Base-by-base conservation (phyloP, 2,797 vertebrate genomes). In the Poecilia velifera region DNA sequence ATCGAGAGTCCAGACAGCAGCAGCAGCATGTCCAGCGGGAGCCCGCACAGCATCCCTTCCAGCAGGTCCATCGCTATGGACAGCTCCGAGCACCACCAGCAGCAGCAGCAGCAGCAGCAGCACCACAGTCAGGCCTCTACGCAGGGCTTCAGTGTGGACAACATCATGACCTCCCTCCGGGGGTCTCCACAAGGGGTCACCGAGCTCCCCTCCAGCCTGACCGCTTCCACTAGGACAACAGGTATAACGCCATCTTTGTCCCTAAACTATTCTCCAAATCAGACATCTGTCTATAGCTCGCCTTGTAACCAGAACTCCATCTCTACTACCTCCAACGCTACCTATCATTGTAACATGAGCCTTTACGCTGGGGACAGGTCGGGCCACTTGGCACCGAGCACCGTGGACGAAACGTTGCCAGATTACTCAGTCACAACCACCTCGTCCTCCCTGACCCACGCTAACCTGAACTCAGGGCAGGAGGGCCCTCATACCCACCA, bases 291-390 rank as follows among this genome's bases (percentile, higher is more conserved):
- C 83, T 98, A 98, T 92, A 96, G 96, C 80, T 96, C 98, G 12
- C 96, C 97, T 45, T 98, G 98, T 92, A 96, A 96, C 93, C 98
- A 98, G 85, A 97, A 96, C 95, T 93, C 95, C 36, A 93, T 95
- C 91, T 95, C 96, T 84, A 94, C 96, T 81, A 96, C 95, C 93
- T 95, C 96, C 91, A 96, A 96, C 70, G 94, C 96, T 10, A 98
- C 97, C 92, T 99, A 99, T 91, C 97, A 99, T 91, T 99, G 98
- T 92, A 99, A 98, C 93, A 96, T 99, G 98, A 99, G 97, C 87
- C 94, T 99, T 76, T 99, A 99, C 91, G 97, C 97, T 5, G 97
- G 97, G 62, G 98, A 98, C 92, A 92, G 97, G 72, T 88, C 96
- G 4, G 78, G 95, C 85, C 94, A 97, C 93, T 87, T 96, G 90